These are phyloP conservation scores for Fistularia commersonii DNA, from an alignment of 2,797 vertebrate genomes.

Conservation along the genomic window DNA sequence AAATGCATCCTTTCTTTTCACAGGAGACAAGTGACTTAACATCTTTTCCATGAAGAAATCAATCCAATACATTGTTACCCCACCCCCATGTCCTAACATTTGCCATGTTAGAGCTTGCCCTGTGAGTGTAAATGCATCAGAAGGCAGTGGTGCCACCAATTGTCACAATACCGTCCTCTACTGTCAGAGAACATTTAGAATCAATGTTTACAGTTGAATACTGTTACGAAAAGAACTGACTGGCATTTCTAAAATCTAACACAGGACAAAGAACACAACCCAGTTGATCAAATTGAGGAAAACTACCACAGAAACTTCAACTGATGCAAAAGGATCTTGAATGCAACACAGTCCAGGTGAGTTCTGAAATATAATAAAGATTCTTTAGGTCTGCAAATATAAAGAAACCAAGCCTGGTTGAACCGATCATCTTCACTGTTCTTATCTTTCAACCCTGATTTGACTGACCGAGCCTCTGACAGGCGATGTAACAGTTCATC, in stretches of 20 bases:
- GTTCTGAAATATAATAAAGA: slow-evolving; percentile 16
- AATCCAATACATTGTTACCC: background rate
- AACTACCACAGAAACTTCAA: no score
- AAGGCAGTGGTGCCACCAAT: background rate
- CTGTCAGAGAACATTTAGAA: no score
- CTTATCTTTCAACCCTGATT: background rate
- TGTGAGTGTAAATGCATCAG: slow-evolving; percentile 6
- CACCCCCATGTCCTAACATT: slow-evolving; percentile 21
- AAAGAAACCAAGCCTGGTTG: no score
- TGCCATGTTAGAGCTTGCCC: slow-evolving; percentile 34
- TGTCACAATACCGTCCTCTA: no score
- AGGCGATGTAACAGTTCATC: background rate
- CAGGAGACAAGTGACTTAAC: no score
- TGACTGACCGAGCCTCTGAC: background rate
- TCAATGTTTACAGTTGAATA: no score
- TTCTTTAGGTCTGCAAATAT: no score
- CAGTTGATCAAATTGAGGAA: background rate
- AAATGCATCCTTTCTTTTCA: no score
- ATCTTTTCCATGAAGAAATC: slow-evolving; percentile 1
- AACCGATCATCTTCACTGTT: no score
- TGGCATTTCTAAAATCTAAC: no score
- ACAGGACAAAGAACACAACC: no score
- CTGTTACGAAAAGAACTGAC: no score
- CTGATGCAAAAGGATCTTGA: slow-evolving; percentile 2
- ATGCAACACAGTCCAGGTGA: slow-evolving; percentile 13